phyloP scores from a whole-genome alignment of 2,113 vertebrate genomes.

The Okapia johnstoni region DNA sequence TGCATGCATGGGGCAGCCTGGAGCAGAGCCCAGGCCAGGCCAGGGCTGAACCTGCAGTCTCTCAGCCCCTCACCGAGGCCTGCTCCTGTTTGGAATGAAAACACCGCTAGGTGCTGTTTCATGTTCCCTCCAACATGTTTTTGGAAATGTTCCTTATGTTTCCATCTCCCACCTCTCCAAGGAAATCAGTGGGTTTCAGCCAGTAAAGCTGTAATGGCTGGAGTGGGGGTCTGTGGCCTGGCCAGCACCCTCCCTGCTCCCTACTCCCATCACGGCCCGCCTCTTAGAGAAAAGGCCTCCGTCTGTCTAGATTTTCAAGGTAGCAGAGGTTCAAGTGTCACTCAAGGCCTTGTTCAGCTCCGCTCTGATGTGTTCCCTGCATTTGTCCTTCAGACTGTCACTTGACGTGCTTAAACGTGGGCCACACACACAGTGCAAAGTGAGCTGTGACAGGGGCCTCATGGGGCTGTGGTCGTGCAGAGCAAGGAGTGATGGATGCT shows the following conservation, averaged over 20 bases:
- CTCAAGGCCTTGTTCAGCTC: background rate
- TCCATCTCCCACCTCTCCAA: background rate
- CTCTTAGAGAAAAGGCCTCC: background rate
- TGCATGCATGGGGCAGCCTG: accelerated
- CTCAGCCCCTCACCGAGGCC: background rate
- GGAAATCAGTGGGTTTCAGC: background rate
- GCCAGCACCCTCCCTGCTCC: background rate
- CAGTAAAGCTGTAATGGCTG: background rate
- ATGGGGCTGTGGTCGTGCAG: background rate
- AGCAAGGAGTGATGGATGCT: background rate
- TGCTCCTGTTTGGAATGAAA: background rate
- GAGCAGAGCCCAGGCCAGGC: background rate
- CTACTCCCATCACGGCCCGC: background rate
- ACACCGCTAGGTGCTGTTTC: background rate
- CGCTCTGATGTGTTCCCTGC: background rate
- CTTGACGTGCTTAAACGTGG: background rate
- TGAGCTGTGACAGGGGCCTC: background rate
- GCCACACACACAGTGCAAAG: background rate
- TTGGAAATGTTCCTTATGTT: background rate
- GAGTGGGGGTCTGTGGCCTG: background rate
- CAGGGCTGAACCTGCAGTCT: background rate
- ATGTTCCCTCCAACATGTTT: background rate
- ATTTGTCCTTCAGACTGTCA: background rate
- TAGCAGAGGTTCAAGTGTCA: background rate
- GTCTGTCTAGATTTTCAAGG: background rate